phyloP scores from a whole-genome alignment of 2,797 vertebrate species.

The Crenichthys baileyi region DNA sequence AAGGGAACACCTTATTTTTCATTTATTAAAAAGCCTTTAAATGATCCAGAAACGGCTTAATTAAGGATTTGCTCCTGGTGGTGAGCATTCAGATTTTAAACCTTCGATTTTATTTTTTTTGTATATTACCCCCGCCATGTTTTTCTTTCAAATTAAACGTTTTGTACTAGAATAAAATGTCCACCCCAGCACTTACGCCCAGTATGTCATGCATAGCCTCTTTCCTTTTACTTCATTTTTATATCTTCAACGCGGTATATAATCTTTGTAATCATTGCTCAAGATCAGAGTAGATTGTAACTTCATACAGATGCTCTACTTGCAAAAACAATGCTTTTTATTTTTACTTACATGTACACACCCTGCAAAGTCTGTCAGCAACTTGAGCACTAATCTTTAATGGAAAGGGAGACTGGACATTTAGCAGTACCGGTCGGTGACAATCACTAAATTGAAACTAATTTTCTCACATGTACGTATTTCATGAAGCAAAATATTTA shows the following conservation, averaged over 20 bases:
- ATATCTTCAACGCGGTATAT: slow-evolving; percentile 5
- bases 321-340: neutral
- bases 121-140: too few species aligned
- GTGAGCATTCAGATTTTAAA: neutral
- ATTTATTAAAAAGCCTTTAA: slow-evolving; percentile 5
- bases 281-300: neutral
- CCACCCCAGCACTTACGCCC: slow-evolving; percentile 9
- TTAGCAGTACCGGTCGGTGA: slow-evolving; percentile 39
- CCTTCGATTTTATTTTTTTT: too few species aligned
- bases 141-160: neutral
- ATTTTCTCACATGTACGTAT: slow-evolving; percentile 31
- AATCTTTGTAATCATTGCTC: neutral
- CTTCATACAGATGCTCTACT: neutral
- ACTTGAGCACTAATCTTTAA: slow-evolving; percentile 5
- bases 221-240: slow-evolving; percentile 12
- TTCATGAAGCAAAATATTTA: slow-evolving; percentile 28
- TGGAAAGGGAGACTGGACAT: neutral
- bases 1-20: neutral
- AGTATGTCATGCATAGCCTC: slow-evolving; percentile 4
- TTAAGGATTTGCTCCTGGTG: slow-evolving; percentile 1
- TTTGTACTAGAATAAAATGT: neutral
- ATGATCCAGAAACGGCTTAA: neutral
- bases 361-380: slow-evolving; percentile 29
- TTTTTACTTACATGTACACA: neutral
- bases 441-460: slow-evolving; percentile 57